Evolutionary conservation across 2,888 invertebrate species (phyloP).

Genomic region (Meloe dianella): DNA sequence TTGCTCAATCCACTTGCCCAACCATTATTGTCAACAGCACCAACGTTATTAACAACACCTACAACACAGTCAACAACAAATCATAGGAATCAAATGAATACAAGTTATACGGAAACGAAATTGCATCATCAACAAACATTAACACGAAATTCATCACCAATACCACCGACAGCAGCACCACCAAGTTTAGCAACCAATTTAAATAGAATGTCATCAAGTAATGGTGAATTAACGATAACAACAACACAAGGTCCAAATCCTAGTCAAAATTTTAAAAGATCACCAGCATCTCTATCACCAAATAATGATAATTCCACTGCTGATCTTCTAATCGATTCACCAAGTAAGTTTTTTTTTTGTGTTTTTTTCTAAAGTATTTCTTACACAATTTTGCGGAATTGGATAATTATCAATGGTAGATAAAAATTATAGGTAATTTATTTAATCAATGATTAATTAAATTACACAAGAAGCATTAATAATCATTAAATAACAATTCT

Average conservation of each 20-base stretch:
- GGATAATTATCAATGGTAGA: not conserved
- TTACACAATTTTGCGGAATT: constrained; percentile 1
- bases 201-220: constrained; percentile 72
- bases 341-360: constrained; percentile 70
- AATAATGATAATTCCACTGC: constrained; percentile 68
- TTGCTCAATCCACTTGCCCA: constrained; percentile 53
- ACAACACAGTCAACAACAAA: constrained; percentile 39
- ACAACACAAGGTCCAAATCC: constrained; percentile 70
- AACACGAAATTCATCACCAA: constrained; percentile 53
- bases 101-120: constrained; percentile 50
- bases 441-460: constrained; percentile 55
- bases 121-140: constrained; percentile 48
- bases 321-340: constrained; percentile 81
- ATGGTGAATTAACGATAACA: constrained; percentile 84
- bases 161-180: constrained; percentile 58
- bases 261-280: constrained; percentile 65
- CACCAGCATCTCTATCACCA: constrained; percentile 69
- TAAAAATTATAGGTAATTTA: constrained; percentile 46
- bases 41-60: constrained; percentile 41
- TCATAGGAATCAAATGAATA: constrained; percentile 56
- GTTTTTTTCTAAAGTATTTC: not conserved
- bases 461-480: constrained; percentile 52
- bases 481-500: constrained; percentile 49
- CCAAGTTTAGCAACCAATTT: constrained; percentile 52
- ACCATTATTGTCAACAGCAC: constrained; percentile 45